Evolutionary conservation across 2,113 vertebrate genomes (phyloP), one percentile per base, ranked within the genome.

Genomic region (Noturus placidus): DNA sequence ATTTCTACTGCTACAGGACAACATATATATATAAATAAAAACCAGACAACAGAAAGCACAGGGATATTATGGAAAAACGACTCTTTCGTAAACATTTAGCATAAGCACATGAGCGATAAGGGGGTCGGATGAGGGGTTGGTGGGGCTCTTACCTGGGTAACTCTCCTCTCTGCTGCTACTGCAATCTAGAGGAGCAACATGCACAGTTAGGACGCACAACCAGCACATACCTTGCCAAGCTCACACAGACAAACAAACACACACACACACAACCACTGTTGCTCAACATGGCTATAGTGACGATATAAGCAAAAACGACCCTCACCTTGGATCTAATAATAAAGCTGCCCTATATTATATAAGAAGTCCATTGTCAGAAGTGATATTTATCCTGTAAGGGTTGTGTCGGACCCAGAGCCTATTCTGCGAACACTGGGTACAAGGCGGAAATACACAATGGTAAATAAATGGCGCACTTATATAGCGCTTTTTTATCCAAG

Each of bases 121-220:
- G 90, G 93, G 93, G 93, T 76, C 19, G 7, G 7, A 61, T 38
- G 14, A 22, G 17, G 76, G 70, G 79, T 92, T 90, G 88, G 87
- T 91, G 89, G 82, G 91, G 94, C 92, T 96, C 97, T 94, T 98
- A 99, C 98, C 98, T 98, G 98, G 96, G 61, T 95, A 95, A 84
- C 95, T 93, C 93, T 99, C 98, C 95, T 98, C 97, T 86, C 93
- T 92, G 94, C 95, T 72, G 77, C 97, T 95, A 93, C 96, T 97
- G 95, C 96, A 95, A 97, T 98, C 98, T 98, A 97, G 94, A 97
- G 93, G 97, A 95, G 95, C 94, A 91, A 98, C 97, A 96, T 94
- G 97, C 97, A 96, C 95, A 95, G 95, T 97, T 97, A 97, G 95
- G 95, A 84, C 92, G 93, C 94, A 91, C 84, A 95, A 92, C 93